Percentiles rank a stretch among this genome's conserved stretches.
These are phyloP conservation scores for Drosophila ananassae DNA, from an alignment of 1,140 invertebrate species.

Conservation along the genomic window DNA sequence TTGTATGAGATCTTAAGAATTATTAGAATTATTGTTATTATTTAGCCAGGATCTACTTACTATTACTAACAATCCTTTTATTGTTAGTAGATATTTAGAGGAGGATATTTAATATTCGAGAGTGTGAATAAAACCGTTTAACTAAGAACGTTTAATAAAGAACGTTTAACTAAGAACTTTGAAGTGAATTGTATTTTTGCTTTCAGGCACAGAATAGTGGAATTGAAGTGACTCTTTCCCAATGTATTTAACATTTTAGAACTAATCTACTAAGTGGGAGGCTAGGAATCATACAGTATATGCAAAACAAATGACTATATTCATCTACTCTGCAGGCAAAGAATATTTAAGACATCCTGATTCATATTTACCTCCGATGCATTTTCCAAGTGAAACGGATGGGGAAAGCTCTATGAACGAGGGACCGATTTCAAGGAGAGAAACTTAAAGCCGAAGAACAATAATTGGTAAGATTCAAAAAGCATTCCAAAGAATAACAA, in stretches of 20 bases:
- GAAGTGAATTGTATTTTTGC: neutral
- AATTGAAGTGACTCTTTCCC: too few relatives aligned
- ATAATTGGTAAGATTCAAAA: conserved; percentile 57
- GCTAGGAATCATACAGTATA: neutral
- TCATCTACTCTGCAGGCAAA: conserved; percentile 84
- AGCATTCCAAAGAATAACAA: neutral
- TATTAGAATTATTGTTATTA: neutral
- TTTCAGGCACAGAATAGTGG: neutral
- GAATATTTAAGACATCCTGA: conserved; percentile 93
- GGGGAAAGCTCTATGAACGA: conserved; percentile 85
- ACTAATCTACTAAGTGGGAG: too few relatives aligned
- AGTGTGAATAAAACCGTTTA: conserved; percentile 2
- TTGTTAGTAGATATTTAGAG: conserved; percentile 23
- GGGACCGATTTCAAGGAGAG: conserved; percentile 55
- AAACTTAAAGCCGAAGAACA: conserved; percentile 53
- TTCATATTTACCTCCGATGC: conserved; percentile 92
- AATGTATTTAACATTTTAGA: too few relatives aligned
- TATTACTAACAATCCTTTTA: conserved; percentile 2
- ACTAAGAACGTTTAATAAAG: conserved; percentile 5
- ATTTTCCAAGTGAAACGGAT: conserved; percentile 88
- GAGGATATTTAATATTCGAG: neutral
- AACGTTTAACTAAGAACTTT: conserved; percentile 2
- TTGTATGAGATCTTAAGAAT: neutral
- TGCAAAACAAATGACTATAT: neutral
- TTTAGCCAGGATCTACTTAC: neutral